Percentiles rank a stretch among this genome's conserved stretches.
Conservation (phyloP, 2,797 vertebrate species). For the Echeneis naucrates region DNA sequence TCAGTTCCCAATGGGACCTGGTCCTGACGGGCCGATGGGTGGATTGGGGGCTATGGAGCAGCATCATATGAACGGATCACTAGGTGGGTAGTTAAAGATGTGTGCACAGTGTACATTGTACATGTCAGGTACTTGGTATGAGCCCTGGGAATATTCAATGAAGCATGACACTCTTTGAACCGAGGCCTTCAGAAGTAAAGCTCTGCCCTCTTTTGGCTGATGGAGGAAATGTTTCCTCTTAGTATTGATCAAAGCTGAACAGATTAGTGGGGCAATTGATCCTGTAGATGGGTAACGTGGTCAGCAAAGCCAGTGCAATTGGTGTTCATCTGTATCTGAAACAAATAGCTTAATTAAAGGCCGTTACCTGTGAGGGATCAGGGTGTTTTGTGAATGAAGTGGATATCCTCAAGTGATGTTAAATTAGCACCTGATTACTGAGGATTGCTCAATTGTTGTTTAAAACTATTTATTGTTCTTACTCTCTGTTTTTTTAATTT, state of each 20-base stretch:
- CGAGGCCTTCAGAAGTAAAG: slow-evolving; percentile 32
- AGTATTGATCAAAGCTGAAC: slow-evolving; percentile 64
- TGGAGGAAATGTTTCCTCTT: slow-evolving; percentile 40
- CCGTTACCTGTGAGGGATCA: slow-evolving; percentile 37
- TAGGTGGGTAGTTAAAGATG: slow-evolving; percentile 84
- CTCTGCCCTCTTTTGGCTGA: slow-evolving; percentile 69
- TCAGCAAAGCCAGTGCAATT: slow-evolving; percentile 50
- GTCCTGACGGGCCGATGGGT: slow-evolving; percentile 91
- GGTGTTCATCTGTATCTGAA: slow-evolving; percentile 68
- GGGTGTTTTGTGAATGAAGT: slow-evolving; percentile 13
- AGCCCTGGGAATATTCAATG: slow-evolving; percentile 2
- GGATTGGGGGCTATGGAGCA: slow-evolving; percentile 92
- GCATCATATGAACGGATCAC: slow-evolving; percentile 94
- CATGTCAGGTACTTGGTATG: neutral
- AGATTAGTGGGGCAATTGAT: slow-evolving; percentile 69
- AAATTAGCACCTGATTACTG: slow-evolving; percentile 13
- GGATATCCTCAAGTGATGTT: slow-evolving; percentile 38
- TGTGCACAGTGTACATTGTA: slow-evolving; percentile 10
- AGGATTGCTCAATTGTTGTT: slow-evolving; percentile 13
- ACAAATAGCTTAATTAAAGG: slow-evolving; percentile 69
- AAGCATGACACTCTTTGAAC: slow-evolving; percentile 14
- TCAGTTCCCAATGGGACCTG: slow-evolving; percentile 93
- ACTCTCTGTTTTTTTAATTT: slow-evolving; percentile 29
- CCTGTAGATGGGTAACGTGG: slow-evolving; percentile 52
- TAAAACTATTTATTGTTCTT: slow-evolving; percentile 7